These are phyloP conservation scores for Drosophila borborema DNA, from an alignment of 2,888 invertebrate species.

Conservation along the genomic window DNA sequence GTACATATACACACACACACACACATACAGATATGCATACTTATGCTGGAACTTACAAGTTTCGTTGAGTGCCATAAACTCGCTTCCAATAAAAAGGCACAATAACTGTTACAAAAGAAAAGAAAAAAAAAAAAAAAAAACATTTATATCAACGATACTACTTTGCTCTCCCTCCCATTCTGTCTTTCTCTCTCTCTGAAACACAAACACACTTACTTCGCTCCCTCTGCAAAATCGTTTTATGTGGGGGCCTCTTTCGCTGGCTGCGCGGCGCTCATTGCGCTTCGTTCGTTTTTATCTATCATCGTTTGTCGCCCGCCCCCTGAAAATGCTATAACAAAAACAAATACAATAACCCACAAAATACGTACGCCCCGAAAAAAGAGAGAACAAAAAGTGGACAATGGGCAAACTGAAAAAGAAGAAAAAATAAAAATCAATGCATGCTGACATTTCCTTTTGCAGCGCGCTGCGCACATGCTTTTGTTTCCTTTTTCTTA, in stretches of 20 bases:
- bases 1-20: background rate
- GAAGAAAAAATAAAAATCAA: slow-evolving; percentile 55
- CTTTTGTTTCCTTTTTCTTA: slow-evolving; percentile 41
- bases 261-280: slow-evolving; percentile 49
- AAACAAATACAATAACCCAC: slow-evolving; percentile 52
- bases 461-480: slow-evolving; percentile 35
- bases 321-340: slow-evolving; percentile 35
- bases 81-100: slow-evolving; percentile 24
- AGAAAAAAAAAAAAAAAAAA: slow-evolving; percentile 18
- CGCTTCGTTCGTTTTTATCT: slow-evolving; percentile 63
- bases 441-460: slow-evolving; percentile 57
- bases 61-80: slow-evolving; percentile 28
- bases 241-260: slow-evolving; percentile 16
- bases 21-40: slow-evolving; percentile 1
- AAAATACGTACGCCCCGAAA: slow-evolving; percentile 62
- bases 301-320: slow-evolving; percentile 46
- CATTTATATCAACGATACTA: slow-evolving; percentile 26
- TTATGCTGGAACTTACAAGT: slow-evolving; percentile 12
- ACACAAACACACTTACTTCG: slow-evolving; percentile 5
- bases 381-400: slow-evolving; percentile 18
- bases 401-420: slow-evolving; percentile 23
- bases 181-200: background rate
- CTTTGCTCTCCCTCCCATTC: slow-evolving; percentile 14
- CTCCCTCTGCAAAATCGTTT: slow-evolving; percentile 16
- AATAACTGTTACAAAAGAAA: slow-evolving; percentile 17